Evolutionary conservation across 2,113 vertebrate species (phyloP).

Genomic region (Rhinolophus ferrumequinum): DNA sequence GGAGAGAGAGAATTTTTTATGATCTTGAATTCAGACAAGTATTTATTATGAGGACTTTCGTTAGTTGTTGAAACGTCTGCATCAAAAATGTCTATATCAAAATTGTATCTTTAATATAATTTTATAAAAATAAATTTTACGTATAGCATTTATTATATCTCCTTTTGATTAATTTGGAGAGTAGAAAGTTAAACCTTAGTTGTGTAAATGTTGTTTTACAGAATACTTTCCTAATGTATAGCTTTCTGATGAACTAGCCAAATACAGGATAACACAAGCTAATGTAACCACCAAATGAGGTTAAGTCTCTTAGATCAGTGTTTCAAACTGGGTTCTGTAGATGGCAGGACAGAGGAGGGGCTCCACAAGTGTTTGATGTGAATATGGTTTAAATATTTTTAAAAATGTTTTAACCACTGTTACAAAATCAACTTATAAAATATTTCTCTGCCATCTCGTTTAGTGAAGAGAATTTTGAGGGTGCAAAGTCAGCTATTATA

Average conservation of each 20-base stretch:
- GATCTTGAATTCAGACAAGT: not conserved
- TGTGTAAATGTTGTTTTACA: not conserved
- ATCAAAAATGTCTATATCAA: not conserved
- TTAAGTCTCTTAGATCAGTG: not conserved
- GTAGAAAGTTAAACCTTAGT: not conserved
- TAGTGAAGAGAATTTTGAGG: slow-evolving; percentile 2
- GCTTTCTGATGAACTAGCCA: slow-evolving; percentile 24
- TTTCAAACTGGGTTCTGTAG: not conserved
- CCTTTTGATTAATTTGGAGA: not conserved
- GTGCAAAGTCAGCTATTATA: not conserved
- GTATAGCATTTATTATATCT: not conserved
- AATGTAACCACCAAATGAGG: not conserved
- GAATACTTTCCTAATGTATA: not conserved
- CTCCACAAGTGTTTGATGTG: slow-evolving; percentile 11
- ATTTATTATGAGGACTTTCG: not conserved
- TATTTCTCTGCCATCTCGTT: not conserved
- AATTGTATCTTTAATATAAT: slow-evolving; percentile 19
- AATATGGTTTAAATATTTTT: not conserved
- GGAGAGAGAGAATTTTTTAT: not conserved
- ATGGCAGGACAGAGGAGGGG: not conserved
- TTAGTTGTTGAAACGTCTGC: not conserved
- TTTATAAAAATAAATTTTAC: not conserved
- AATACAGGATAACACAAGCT: not conserved
- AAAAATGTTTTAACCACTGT: not conserved
- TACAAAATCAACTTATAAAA: not conserved